Base-by-base conservation (phyloP, 2,888 invertebrate genomes). In the Lochmaea capreae region DNA sequence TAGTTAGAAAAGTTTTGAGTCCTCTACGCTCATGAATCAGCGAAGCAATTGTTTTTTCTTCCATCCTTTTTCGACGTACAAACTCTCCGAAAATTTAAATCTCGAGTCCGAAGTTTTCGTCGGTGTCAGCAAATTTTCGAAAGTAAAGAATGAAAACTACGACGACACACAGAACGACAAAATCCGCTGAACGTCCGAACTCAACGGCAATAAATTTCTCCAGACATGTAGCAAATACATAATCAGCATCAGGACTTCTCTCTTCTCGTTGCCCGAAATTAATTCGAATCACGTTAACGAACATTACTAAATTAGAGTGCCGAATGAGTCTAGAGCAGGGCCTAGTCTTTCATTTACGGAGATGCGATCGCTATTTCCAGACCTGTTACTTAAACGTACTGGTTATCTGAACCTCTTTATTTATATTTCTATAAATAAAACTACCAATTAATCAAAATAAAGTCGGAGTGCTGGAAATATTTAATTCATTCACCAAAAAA, bases 221-320 rank as follows among this genome's bases (percentile, higher is more conserved):
- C 81, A 85, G 86, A 85, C 86, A 86, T 84, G 86, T 81, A 84
- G 85, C 85, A 85, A 86, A 86, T 85, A 86, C 85, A 84, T 86
- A 86, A 86, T 86, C 86, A 85, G 84, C 83, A 79, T 75, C 75
- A 77, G 77, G 68, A 61, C 62, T 43, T 39, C 70, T 57, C 52
- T 63, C 62, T 63, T 71, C 76, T 78, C 79, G 78, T 79, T 77
- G 80, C 83, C 83, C 81, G 80, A 83, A 86, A 87, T 86, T 86
- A 86, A 87, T 87, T 86, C 86, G 85, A 83, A 85, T 86, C 86
- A 86, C 86, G 85, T 85, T 86, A 86, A 86, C 86, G 84, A 86
- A 85, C 85, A 83, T 84, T 84, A 82, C 85, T 86, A 85, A 86
- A 87, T 86, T 86, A 85, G 85, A 84, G 83, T 81, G 83, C 84